Percentiles rank a stretch among this genome's conserved stretches.
Evolutionary conservation across 2,113 vertebrate species (phyloP).

Genomic region (Guaruba guarouba): DNA sequence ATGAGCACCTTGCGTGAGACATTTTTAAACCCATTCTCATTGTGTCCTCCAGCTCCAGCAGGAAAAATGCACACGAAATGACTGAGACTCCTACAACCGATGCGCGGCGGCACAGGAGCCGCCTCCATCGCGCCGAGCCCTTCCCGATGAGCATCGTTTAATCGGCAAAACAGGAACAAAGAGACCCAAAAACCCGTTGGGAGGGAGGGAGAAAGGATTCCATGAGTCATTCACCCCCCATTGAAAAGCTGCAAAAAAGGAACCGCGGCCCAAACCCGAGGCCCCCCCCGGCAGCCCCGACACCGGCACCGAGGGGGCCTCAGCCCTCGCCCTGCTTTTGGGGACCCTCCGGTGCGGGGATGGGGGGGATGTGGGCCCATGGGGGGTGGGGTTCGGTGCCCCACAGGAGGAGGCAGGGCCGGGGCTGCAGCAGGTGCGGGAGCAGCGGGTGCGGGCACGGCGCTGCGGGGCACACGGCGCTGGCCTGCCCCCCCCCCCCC

Average conservation of each 20-base stretch:
- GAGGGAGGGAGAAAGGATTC: slow-evolving; percentile 34
- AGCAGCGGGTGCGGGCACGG: not conserved
- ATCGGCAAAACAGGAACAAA: slow-evolving; percentile 60
- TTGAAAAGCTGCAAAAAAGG: not conserved
- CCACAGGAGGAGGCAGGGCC: not conserved
- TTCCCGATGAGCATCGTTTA: slow-evolving; percentile 21
- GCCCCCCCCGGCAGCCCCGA: not conserved
- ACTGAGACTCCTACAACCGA: not conserved
- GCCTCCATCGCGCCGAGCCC: slow-evolving; percentile 27
- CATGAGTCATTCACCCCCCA: slow-evolving; percentile 56
- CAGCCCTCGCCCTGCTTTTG: not conserved
- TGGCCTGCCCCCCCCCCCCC: too few relatives aligned
- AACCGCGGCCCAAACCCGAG: not conserved
- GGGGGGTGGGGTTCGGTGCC: not conserved
- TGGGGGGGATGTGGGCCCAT: not conserved
- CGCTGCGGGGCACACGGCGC: not conserved
- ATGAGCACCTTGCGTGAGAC: slow-evolving; percentile 34
- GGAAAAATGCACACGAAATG: not conserved
- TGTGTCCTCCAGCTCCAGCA: not conserved
- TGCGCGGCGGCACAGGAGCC: not conserved
- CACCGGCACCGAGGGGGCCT: not conserved
- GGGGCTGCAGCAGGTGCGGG: not conserved
- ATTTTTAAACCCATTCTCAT: slow-evolving; percentile 21
- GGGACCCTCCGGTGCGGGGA: not conserved
- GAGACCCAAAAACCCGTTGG: slow-evolving; percentile 22